Base-by-base conservation (phyloP, 2,888 invertebrate genomes). In the Hyposoter dolosus region DNA sequence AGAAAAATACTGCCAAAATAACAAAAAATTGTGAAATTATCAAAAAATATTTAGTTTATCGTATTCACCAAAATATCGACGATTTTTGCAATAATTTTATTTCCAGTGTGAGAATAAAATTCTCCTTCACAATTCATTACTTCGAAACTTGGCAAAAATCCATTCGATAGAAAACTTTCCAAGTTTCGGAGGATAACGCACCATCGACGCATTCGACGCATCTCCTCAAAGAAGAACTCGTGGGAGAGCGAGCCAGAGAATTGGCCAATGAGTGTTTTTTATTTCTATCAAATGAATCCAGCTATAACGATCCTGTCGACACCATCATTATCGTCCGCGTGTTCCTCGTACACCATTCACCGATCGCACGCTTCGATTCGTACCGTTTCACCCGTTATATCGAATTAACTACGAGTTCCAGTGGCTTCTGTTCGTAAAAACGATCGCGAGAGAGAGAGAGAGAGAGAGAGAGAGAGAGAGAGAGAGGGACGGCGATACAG, bases 301-400 rank as follows among this genome's bases (percentile, higher is more conserved):
- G 69, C 68, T 82, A 63, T 82, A 85, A 85, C 85, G 85, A 82
- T 82, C 69, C 82, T 85, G 85, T 85, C 85, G 82, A 75, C 79
- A 60, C 74, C 79, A 69, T 82, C 66, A 85, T 85, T 79, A 82
- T 65, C 82, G 71, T 66, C 79, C 45, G 82, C 82, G 69, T 82
- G 82, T 53, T 50, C 23, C 43, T 77, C 35, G 45, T 63, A 63
- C 32, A 60, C 74, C 43, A 74, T 82, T 85, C 50, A 76, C 75
- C 79, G 85, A 85, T 85, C 82, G 82, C 82, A 82, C 85, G 85
- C 79, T 76, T 82, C 85, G 82, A 85, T 85, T 85, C 78, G 75
- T 79, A 69, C 71, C 69, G 56, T 85, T 76, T 79, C 82, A 79
- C 69, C 79, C 85, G 82, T 80, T 82, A 82, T 72, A 79, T 85